phyloP scores from a whole-genome alignment of 2,113 vertebrate genomes.

The Calidris pygmaea region DNA sequence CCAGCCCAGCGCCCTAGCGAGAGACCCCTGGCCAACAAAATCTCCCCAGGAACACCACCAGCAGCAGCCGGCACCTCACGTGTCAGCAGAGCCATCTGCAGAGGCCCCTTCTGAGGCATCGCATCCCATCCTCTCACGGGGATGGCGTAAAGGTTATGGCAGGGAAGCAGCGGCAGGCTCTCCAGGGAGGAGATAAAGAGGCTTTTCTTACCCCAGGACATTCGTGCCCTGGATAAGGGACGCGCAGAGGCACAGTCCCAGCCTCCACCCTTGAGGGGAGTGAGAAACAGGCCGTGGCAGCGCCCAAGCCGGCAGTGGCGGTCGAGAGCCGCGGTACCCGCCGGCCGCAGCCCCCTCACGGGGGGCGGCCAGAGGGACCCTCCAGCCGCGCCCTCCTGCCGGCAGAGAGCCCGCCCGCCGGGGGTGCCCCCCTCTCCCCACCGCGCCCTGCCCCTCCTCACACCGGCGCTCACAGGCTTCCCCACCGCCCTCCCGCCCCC shows the following conservation, averaged over 20 bases:
- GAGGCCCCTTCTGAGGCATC: background rate
- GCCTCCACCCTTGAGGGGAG: fast-evolving
- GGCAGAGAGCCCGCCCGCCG: too few relatives aligned
- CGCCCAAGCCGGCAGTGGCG: background rate
- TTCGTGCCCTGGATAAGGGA: fast-evolving
- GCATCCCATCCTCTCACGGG: background rate
- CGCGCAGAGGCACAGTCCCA: background rate
- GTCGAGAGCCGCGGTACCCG: too few relatives aligned
- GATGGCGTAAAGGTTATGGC: fast-evolving
- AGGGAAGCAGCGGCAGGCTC: fast-evolving
- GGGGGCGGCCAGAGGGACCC: too few relatives aligned
- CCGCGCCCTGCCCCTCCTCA: background rate
- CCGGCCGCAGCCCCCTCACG: background rate
- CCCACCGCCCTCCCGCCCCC: too few relatives aligned
- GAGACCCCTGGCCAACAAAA: background rate
- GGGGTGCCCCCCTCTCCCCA: background rate
- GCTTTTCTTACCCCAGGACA: background rate
- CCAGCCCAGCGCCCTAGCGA: fast-evolving
- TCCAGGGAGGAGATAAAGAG: background rate
- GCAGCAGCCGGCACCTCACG: fast-evolving
- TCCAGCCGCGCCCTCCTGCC: background rate
- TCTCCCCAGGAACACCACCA: fast-evolving
- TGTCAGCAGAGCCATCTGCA: fast-evolving
- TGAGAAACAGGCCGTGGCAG: background rate
- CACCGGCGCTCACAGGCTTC: background rate